Conservation (phyloP, 1,140 invertebrate genomes). For the Atta colombica region DNA sequence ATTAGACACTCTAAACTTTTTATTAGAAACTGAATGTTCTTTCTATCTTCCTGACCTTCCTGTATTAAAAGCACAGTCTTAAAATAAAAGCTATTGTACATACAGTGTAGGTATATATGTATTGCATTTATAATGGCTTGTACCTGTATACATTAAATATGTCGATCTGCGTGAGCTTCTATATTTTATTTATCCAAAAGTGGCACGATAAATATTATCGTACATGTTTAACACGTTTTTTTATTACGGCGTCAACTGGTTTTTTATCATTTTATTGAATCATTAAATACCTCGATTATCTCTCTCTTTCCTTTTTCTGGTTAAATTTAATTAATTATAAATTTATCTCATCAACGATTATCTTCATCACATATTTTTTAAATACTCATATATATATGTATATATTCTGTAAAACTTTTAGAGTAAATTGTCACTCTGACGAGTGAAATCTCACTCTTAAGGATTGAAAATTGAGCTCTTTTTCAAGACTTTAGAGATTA, state of each 20-base stretch:
- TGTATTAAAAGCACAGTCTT: neutral
- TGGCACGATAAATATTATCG: neutral
- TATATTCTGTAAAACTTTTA: too few species aligned
- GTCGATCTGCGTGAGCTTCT: neutral
- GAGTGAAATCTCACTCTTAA: too few species aligned
- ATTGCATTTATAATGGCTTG: neutral
- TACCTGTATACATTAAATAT: neutral
- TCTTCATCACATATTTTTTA: neutral
- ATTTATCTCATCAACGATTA: neutral
- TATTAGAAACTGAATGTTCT: constrained; percentile 13
- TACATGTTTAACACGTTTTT: constrained; percentile 6
- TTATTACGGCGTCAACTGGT: neutral
- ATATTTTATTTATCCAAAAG: neutral
- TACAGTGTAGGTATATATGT: neutral
- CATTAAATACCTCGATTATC: neutral
- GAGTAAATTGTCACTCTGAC: too few species aligned
- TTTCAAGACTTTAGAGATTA: too few species aligned
- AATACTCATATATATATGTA: neutral
- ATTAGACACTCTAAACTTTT: neutral
- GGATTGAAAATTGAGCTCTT: too few species aligned
- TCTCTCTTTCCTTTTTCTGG: neutral
- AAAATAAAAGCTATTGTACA: neutral
- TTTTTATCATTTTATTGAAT: constrained; percentile 4
- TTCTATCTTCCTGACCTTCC: neutral
- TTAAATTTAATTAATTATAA: constrained; percentile 4